A percentile compares a stretch with the other conserved stretches of the same genome.
Conservation (phyloP, 1,140 invertebrate species). For the Orchesella cincta region DNA sequence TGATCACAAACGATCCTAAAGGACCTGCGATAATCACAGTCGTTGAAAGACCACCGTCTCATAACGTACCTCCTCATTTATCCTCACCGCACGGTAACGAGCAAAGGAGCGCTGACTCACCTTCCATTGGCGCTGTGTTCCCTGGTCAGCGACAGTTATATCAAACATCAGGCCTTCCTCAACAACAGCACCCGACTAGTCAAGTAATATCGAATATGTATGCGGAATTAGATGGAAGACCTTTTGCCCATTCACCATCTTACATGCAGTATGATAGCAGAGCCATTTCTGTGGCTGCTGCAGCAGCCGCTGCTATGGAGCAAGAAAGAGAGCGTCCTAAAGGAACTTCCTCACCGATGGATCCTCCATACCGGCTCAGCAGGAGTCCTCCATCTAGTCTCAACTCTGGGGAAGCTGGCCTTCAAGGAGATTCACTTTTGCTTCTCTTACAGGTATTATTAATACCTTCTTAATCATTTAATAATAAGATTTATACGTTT, state of each 20-base stretch:
- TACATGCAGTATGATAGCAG: neutral
- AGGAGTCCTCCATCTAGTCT: neutral
- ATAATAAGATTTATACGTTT: neutral
- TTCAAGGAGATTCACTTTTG: slow-evolving; percentile 75
- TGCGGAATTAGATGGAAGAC: slow-evolving; percentile 39
- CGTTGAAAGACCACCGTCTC: slow-evolving; percentile 40
- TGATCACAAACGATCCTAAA: neutral
- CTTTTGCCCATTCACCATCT: slow-evolving; percentile 54
- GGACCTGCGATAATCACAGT: neutral
- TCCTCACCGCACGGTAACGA: slow-evolving; percentile 60
- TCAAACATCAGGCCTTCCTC: slow-evolving; percentile 49
- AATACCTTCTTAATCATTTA: slow-evolving; percentile 23
- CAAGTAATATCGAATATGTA: slow-evolving; percentile 48
- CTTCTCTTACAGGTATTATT: slow-evolving; percentile 68
- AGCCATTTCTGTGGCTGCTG: slow-evolving; percentile 46
- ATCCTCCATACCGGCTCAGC: slow-evolving; percentile 51
- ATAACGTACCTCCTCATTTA: slow-evolving; percentile 60
- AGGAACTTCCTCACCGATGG: slow-evolving; percentile 53
- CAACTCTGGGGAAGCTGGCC: slow-evolving; percentile 47
- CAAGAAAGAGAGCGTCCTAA: neutral
- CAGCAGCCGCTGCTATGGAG: slow-evolving; percentile 44
- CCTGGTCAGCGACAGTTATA: slow-evolving; percentile 58
- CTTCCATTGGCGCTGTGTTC: slow-evolving; percentile 71
- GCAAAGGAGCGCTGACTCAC: slow-evolving; percentile 71
- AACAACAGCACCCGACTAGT: slow-evolving; percentile 40